phyloP scores from a whole-genome alignment of 2,888 invertebrate species.

The Chromoteleia sp. region DNA sequence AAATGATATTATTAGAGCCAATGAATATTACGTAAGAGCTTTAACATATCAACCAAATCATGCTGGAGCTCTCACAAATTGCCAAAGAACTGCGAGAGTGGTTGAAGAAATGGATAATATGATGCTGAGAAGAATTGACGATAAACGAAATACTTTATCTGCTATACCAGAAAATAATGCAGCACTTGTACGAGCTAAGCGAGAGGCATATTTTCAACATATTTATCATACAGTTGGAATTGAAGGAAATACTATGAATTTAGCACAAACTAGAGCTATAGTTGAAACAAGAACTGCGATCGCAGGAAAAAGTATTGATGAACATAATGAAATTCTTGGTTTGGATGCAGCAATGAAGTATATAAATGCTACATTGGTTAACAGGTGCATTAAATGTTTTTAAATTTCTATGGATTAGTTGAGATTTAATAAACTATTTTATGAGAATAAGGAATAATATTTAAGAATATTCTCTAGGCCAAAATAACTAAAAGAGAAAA shows the following conservation, averaged over 20 bases:
- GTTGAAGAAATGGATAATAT: constrained; percentile 94
- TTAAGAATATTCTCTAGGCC: too few species aligned
- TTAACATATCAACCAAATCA: constrained; percentile 94
- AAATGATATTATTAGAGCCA: constrained; percentile 95
- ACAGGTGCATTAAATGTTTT: constrained; percentile 85
- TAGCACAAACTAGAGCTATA: constrained; percentile 95
- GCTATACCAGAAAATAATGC: constrained; percentile 92
- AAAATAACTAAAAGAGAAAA: too few species aligned
- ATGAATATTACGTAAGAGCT: constrained; percentile 95
- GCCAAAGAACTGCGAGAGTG: constrained; percentile 93
- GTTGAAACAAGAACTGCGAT: constrained; percentile 95
- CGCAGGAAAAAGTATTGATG: constrained; percentile 95
- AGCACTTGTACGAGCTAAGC: constrained; percentile 94
- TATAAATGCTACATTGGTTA: constrained; percentile 92
- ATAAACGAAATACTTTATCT: constrained; percentile 92
- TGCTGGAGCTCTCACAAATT: constrained; percentile 91
- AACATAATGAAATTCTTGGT: constrained; percentile 98
- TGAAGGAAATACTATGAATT: constrained; percentile 98
- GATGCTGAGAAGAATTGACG: constrained; percentile 91
- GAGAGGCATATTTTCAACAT: constrained; percentile 97
- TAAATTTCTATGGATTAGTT: too few species aligned
- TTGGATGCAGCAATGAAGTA: constrained; percentile 98
- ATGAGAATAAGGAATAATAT: too few species aligned
- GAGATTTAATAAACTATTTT: too few species aligned
- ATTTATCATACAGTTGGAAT: constrained; percentile 99